Conservation (phyloP, 2,113 vertebrate species). For the Nerophis ophidion region DNA sequence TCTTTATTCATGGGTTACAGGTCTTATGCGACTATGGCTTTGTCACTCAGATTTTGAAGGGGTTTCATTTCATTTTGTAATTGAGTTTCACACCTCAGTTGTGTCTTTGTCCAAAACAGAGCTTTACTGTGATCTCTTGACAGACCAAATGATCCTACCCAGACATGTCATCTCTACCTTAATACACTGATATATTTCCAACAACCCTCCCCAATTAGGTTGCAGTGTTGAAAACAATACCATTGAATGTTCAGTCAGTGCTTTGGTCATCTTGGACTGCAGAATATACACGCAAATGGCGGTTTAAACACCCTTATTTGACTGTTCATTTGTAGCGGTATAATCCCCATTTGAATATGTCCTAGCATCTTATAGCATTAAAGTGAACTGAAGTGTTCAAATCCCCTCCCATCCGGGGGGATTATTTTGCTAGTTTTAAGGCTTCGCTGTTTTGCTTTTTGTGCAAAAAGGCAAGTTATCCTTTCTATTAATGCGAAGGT, state of each 20-base stretch:
- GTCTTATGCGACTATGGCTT: background rate
- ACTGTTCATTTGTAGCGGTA: conserved; percentile 1
- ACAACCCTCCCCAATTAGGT: background rate
- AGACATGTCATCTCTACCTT: conserved; percentile 2
- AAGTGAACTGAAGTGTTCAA: conserved; percentile 4
- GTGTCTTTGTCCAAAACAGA: conserved; percentile 8
- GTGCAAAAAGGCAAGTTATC: conserved; percentile 8
- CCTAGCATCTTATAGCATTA: background rate
- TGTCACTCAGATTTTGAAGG: background rate
- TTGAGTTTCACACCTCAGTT: background rate
- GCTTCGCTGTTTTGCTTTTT: conserved; percentile 1
- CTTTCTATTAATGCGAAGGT: conserved; percentile 10
- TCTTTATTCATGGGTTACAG: conserved; percentile 53
- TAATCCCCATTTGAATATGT: conserved; percentile 10
- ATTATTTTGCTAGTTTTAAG: conserved; percentile 22
- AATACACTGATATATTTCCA: conserved; percentile 3
- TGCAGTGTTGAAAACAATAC: conserved; percentile 3
- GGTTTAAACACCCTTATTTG: conserved; percentile 7
- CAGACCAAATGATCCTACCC: conserved; percentile 1
- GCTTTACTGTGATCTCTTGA: conserved; percentile 11
- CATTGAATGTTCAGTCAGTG: conserved; percentile 6
- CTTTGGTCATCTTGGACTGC: conserved; percentile 4
- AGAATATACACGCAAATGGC: conserved; percentile 9
- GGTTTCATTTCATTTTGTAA: background rate
- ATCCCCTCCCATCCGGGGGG: conserved; percentile 11